Percentiles rank a stretch among this genome's conserved stretches.
Evolutionary conservation across 2,888 invertebrate species (phyloP).

Genomic region (Drosophila subquinaria): DNA sequence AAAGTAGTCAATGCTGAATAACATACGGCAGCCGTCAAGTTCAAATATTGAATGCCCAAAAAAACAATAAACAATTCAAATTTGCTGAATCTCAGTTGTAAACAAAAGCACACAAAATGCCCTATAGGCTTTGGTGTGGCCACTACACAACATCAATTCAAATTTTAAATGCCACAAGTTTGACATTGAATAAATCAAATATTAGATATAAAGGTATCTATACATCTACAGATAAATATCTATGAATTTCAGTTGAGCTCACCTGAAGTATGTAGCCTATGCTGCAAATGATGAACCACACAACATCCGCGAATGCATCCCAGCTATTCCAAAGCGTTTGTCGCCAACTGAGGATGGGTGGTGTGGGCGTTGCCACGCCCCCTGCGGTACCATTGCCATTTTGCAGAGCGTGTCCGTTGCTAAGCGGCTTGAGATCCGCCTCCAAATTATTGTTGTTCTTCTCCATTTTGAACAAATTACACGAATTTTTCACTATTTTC

Average conservation of each 20-base stretch:
- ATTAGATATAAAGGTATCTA: background rate
- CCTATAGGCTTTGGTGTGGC: conserved; percentile 24
- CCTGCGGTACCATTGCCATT: conserved; percentile 59
- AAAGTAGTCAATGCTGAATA: conserved; percentile 1
- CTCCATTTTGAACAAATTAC: conserved; percentile 65
- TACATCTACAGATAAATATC: background rate
- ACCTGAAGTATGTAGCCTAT: conserved; percentile 82
- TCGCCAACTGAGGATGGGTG: conserved; percentile 40
- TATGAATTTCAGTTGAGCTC: conserved; percentile 10
- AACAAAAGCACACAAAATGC: conserved; percentile 28
- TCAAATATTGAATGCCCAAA: conserved; percentile 11
- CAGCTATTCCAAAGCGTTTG: conserved; percentile 69
- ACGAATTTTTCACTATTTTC: conserved; percentile 34
- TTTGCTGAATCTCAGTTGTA: conserved; percentile 23
- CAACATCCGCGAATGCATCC: conserved; percentile 81
- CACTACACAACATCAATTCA: background rate
- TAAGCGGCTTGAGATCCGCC: conserved; percentile 32
- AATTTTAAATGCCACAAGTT: conserved; percentile 5
- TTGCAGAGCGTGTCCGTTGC: conserved; percentile 33
- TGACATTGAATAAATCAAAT: conserved; percentile 25
- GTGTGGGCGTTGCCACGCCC: conserved; percentile 26
- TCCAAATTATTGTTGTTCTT: conserved; percentile 76
- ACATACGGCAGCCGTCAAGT: conserved; percentile 37
- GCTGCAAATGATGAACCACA: conserved; percentile 82
- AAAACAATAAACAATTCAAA: conserved; percentile 21